Evolutionary conservation across 2,888 invertebrate species (phyloP), one percentile per base, ranked within the genome.

Genomic region (Dicyrtomina minuta): DNA sequence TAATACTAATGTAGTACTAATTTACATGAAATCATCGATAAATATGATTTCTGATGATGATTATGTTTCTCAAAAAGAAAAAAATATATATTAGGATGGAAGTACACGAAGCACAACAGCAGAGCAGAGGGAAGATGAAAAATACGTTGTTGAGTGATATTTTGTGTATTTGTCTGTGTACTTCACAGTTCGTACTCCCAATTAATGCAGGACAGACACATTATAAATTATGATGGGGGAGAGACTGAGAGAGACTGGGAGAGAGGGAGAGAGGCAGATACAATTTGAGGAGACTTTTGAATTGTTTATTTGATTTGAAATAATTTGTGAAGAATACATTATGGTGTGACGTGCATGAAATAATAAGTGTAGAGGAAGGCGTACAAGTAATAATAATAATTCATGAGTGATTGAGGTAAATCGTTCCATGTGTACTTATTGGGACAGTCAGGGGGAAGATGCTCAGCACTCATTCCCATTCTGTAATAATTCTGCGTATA

Each of bases 361-460:
- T 61, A 43, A 43, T 44, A 61, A 61, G 61, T 61, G 61, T 10
- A 24, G 46, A 22, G 65, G 22, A 55, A 65, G 65, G 65, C 65
- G 65, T 65, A 53, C 41, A 20, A 66, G 55, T 66, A 66, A 66
- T 66, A 66, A 66, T 66, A 66, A 66, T 66, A 66, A 66, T 43
- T 66, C 56, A 55, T 66, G 22, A 22, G 17, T 53, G 17, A 49
- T 26, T 58, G 58, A 39, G 56, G 56, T 26, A 51, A 51, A 46
- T 46, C 46, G 13, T 58, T 39, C 24, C 17, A 13, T 33, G n/a
- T 13, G 39, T 41, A 39, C 20, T 15, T 33, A 59, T 59, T 59
- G 59, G 59, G 59, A 41, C 59, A 59, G 58, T 58, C 33, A 56
- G 56, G 33, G 33, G 33, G 33, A 33, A 33, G 33, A 33, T 33